Conservation (phyloP, 2,888 invertebrate species). For the Halictus ligatus region DNA sequence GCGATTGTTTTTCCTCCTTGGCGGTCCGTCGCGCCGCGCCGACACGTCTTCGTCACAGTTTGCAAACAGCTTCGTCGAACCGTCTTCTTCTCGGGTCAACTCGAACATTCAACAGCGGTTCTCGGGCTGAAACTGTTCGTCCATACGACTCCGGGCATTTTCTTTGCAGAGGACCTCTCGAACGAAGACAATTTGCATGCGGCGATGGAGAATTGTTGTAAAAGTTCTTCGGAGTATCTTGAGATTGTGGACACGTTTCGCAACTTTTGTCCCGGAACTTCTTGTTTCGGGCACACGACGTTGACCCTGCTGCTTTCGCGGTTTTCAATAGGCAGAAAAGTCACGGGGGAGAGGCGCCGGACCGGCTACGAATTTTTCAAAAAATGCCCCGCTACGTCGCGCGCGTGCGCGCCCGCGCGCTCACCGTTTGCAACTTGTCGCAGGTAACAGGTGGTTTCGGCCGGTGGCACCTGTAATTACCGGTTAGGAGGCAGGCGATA, state of each 20-base stretch:
- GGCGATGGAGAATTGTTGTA: background rate
- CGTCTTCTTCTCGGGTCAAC: background rate
- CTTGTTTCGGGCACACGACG: background rate
- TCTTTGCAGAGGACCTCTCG: background rate
- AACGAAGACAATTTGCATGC: background rate
- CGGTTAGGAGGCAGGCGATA: constrained; percentile 70
- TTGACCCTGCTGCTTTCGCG: background rate
- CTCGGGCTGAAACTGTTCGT: background rate
- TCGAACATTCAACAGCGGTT: background rate
- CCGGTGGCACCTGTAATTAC: constrained; percentile 73
- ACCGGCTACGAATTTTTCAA: background rate
- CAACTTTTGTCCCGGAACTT: background rate
- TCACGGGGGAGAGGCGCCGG: background rate
- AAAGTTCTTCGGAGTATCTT: background rate
- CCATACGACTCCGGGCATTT: background rate
- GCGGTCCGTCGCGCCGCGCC: background rate
- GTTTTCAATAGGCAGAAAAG: background rate
- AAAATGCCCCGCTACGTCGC: background rate
- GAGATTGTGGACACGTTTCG: background rate
- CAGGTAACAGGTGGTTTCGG: constrained; percentile 75
- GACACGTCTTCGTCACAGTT: background rate
- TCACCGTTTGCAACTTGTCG: constrained; percentile 57
- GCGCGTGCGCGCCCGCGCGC: background rate
- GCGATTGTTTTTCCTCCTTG: constrained; percentile 16
- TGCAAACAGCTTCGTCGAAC: background rate